Evolutionary conservation across 2,113 vertebrate genomes (phyloP).

Genomic region (Prionailurus bengalensis): DNA sequence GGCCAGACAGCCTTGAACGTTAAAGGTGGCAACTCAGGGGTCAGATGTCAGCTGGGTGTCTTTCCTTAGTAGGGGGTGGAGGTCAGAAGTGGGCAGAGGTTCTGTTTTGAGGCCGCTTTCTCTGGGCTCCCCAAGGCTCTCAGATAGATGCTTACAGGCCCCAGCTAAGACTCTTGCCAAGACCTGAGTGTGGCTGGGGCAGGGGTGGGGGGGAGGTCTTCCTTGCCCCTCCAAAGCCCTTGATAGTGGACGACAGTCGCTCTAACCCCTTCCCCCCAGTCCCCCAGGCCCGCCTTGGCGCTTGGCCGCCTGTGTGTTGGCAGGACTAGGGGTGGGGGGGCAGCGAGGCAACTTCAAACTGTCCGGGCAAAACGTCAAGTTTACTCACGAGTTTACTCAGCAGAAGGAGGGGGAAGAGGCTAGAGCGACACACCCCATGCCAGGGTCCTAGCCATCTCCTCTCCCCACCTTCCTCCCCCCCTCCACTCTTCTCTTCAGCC

Average conservation of each 20-base stretch:
- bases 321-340: conserved; percentile 67
- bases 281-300: conserved; percentile 76
- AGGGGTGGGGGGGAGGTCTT: neutral
- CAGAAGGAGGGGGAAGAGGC: conserved; percentile 84
- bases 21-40: conserved; percentile 26
- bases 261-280: conserved; percentile 45
- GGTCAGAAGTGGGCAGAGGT: conserved; percentile 48
- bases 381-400: conserved; percentile 87
- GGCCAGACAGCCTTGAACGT: neutral
- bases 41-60: neutral
- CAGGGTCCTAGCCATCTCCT: conserved; percentile 82
- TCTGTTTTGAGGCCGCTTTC: neutral
- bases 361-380: conserved; percentile 86
- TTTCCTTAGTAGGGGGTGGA: neutral
- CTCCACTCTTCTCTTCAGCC: conserved; percentile 66
- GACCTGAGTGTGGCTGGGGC: neutral
- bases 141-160: conserved; percentile 46
- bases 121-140: conserved; percentile 29
- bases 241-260: neutral
- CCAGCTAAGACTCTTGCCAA: conserved; percentile 35
- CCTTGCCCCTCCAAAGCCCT: neutral
- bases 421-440: conserved; percentile 83
- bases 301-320: conserved; percentile 74
- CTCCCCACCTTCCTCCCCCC: conserved; percentile 76
- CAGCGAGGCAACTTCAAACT: conserved; percentile 84